Evolutionary conservation across 2,113 vertebrate species (phyloP), one percentile per base, ranked within the genome.

Genomic region (Dermatemys mawii): DNA sequence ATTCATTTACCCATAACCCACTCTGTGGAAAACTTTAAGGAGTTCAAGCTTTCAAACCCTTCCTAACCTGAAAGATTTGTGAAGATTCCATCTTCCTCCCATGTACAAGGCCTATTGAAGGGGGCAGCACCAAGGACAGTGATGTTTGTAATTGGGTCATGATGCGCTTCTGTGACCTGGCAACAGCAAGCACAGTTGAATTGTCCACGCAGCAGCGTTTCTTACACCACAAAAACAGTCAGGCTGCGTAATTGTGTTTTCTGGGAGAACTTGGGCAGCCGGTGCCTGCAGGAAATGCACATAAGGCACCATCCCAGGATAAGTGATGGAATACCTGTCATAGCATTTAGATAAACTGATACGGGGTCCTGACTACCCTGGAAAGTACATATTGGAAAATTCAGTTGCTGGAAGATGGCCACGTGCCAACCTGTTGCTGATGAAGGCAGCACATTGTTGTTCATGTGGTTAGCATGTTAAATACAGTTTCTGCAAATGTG

Each of bases 251-350:
- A 24, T 38, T 67, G 4, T 75, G 2, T 44, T 80, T 46, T 78
- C 49, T 38, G 32, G 14, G 9, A 2, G 83, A 35, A 0, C 21
- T 49, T 53, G 49, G 89, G 78, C 32, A 29, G 16, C 24, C 60
- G n/a, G n/a, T n/a, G n/a, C n/a, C n/a, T 78, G 11, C 2, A 27
- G 55, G 48, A 84, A 46, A 4, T 29, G 3, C 1, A 41, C 12
- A n/a, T 19, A 78, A 81, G 46, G 29, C 81, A 29, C 3, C 0
- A 0, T 87, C 55, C 11, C 26, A 81, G 55, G 53, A 27, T 12
- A 0, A 50, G 44, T 3, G 46, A 35, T 49, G 24, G 63, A 88
- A 8, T 5, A 12, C 41, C 1, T n/a, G 44, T 38, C 67, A 22
- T 80, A 29, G 9, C 86, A 26, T 48, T 29, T 12, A 48, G 80